Evolutionary conservation across 2,888 invertebrate genomes (phyloP).

Genomic region (Acleris literana): DNA sequence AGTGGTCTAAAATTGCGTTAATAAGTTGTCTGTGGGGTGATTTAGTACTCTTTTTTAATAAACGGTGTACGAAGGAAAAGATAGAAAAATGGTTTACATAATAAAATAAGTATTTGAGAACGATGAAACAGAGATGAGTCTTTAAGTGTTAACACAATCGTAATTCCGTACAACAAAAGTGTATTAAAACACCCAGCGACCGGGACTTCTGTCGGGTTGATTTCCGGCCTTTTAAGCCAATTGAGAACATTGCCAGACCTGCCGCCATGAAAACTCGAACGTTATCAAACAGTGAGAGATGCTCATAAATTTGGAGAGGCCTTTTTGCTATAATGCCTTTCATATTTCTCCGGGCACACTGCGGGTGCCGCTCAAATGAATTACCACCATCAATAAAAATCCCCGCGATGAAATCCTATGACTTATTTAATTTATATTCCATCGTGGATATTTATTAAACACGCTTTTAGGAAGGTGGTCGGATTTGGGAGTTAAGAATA

Average conservation of each 20-base stretch:
- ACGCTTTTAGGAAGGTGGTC: conserved; percentile 48
- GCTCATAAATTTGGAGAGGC: conserved; percentile 81
- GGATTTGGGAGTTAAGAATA: conserved; percentile 1
- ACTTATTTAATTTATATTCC: conserved; percentile 83
- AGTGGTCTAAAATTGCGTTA: background rate
- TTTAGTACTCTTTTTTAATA: too few species aligned
- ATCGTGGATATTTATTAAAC: conserved; percentile 79
- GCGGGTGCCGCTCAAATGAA: conserved; percentile 82
- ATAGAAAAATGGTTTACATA: background rate
- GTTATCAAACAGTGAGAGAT: conserved; percentile 77
- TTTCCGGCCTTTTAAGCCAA: conserved; percentile 61
- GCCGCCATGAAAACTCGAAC: conserved; percentile 61
- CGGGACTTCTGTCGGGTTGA: conserved; percentile 46
- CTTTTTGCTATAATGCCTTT: conserved; percentile 82
- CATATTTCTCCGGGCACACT: conserved; percentile 81
- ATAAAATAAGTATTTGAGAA: conserved; percentile 29
- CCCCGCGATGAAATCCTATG: conserved; percentile 74
- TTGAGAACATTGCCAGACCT: conserved; percentile 59
- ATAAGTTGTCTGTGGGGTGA: background rate
- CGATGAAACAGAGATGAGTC: conserved; percentile 12
- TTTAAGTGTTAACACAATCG: conserved; percentile 20
- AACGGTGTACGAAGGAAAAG: background rate
- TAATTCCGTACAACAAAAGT: conserved; percentile 29
- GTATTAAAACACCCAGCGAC: conserved; percentile 30
- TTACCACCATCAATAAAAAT: conserved; percentile 82